Conservation (phyloP, 2,113 vertebrate species). For the Bos javanicus region DNA sequence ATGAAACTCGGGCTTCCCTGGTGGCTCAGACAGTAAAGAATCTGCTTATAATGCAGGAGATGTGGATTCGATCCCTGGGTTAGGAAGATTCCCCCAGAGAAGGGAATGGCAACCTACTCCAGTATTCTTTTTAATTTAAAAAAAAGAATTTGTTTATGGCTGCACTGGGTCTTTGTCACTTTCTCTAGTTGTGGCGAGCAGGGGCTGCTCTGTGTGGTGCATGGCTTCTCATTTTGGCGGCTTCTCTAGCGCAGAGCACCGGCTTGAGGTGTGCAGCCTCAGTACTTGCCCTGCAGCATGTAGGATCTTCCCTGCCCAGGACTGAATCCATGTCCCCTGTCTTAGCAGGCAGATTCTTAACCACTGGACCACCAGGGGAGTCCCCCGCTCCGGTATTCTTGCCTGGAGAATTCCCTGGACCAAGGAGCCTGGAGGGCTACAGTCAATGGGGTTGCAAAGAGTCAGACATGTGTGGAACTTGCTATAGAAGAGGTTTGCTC, state of each 20-base stretch:
- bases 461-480: neutral
- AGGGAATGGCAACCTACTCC: neutral
- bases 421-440: neutral
- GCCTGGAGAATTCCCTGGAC: neutral
- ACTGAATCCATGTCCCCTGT: neutral
- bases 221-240: accelerated
- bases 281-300: neutral
- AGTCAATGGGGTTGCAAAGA: neutral
- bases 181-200: neutral
- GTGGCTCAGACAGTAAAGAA: neutral
- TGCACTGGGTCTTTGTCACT: neutral
- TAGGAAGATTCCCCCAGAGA: neutral
- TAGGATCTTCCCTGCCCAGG: neutral
- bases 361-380: neutral
- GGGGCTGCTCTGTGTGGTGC: neutral
- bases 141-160: neutral
- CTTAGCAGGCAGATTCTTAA: neutral
- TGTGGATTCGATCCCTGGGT: neutral
- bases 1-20: neutral
- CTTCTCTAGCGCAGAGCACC: neutral
- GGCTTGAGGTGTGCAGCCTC: neutral
- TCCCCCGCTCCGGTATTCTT: neutral
- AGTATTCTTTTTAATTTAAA: neutral
- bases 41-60: neutral
- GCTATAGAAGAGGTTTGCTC: neutral